Evolutionary conservation across 2,888 invertebrate species (phyloP), one percentile per base, ranked within the genome.

Genomic region (Hyalella azteca): DNA sequence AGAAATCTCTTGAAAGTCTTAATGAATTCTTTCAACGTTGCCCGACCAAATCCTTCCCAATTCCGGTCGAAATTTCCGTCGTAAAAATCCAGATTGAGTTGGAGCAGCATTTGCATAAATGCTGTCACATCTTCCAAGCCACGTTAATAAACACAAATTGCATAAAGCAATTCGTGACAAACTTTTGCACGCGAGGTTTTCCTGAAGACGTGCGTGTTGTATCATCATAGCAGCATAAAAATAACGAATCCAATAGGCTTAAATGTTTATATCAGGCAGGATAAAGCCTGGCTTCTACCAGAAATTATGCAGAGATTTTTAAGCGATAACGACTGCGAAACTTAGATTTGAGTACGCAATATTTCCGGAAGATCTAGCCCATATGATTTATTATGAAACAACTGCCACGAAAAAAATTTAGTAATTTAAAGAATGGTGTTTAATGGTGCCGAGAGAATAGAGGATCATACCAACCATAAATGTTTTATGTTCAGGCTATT

Each of bases 21-120:
- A 54, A 26, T 26, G 26, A 54, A 54, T 54, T 54, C 4, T 66
- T 66, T 29, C 7, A 66, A 19, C 19, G 9, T 11, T 7, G 22
- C 15, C 29, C n/a, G 39, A 0, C 19, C 29, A 19, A 66, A 36
- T 36, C 0, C 66, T n/a, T 36, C 15, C 66, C 26, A 7, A 1
- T 36, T 19, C 4, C 3, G 66, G 15, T 19, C 9, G n/a, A 66
- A 66, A 36, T 66, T 36, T 36, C 15, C 29, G 11, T 11, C 13
- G 2, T 29, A 66, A 66, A 66, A 66, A 29, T 66, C 66, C 11
- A 2, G 66, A 66, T 66, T 36, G 66, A 66, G 36, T 36, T 36
- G 36, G 36, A 15, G 19, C n/a, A 36, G 66, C 66, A 66, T 66
- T 29, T 54, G 54, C 54, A 54, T 54, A 54, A 54, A 54, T 22